Evolutionary conservation across 2,113 vertebrate genomes (phyloP).

Genomic region (Polyodon spathula): DNA sequence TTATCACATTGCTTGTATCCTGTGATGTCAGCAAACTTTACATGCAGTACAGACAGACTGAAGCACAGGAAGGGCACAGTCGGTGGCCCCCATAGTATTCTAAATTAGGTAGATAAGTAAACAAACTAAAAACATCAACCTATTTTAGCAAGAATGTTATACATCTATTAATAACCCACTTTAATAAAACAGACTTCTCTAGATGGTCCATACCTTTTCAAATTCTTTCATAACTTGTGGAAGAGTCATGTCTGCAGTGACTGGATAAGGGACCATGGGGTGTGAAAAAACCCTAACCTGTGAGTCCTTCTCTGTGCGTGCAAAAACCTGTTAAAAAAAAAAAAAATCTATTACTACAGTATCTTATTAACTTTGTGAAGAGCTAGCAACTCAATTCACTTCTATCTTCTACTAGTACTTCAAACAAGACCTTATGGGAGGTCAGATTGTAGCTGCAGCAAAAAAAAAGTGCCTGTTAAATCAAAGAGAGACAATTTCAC

Average conservation of each 20-base stretch:
- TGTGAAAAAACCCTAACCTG: conserved; percentile 76
- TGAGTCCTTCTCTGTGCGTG: conserved; percentile 65
- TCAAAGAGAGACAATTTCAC: too few relatives aligned
- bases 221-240: conserved; percentile 60
- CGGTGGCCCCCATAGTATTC: conserved; percentile 67
- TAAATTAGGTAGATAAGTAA: conserved; percentile 32
- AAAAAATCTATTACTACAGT: background rate
- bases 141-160: background rate
- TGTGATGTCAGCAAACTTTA: too few relatives aligned
- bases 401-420: too few relatives aligned
- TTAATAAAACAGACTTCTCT: too few relatives aligned
- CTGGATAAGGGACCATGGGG: conserved; percentile 58
- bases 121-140: too few relatives aligned
- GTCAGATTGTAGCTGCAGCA: too few relatives aligned
- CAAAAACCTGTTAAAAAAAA: conserved; percentile 54
- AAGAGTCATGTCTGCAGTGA: conserved; percentile 72
- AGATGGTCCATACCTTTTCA: conserved; percentile 54
- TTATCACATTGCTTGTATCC: too few relatives aligned
- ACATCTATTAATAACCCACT: too few relatives aligned
- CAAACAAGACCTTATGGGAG: too few relatives aligned
- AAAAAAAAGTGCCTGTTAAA: too few relatives aligned
- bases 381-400: too few relatives aligned
- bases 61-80: conserved; percentile 82
- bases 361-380: too few relatives aligned
- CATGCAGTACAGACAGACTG: conserved; percentile 20